Conservation (phyloP, 2,797 vertebrate genomes). For the Pipistrellus nathusii region DNA sequence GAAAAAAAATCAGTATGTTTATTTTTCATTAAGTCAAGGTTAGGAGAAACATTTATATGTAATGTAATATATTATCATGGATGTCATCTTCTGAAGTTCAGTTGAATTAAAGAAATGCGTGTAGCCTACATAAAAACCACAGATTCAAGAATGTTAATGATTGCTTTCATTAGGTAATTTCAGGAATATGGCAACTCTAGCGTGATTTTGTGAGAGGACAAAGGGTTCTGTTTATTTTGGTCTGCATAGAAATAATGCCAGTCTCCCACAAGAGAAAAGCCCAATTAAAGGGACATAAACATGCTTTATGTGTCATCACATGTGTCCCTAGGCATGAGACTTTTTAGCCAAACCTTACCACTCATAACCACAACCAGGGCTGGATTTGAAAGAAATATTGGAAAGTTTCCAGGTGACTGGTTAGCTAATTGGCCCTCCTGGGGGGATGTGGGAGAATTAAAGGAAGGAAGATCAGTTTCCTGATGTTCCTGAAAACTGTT, state of each 20-base stretch:
- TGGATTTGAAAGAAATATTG: conserved; percentile 51
- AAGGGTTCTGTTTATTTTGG: neutral
- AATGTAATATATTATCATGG: conserved; percentile 68
- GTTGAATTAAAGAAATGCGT: conserved; percentile 76
- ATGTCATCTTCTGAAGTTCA: conserved; percentile 70
- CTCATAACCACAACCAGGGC: neutral
- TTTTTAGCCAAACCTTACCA: conserved; percentile 14
- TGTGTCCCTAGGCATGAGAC: neutral
- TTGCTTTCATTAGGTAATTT: conserved; percentile 44
- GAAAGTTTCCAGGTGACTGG: conserved; percentile 57
- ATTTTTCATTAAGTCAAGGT: conserved; percentile 76
- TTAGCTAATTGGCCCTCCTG: conserved; percentile 54
- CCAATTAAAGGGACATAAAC: conserved; percentile 59
- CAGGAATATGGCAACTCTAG: neutral
- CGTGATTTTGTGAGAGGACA: neutral
- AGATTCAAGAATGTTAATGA: conserved; percentile 19
- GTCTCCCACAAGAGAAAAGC: neutral
- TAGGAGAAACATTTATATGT: conserved; percentile 72
- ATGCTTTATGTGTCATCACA: neutral
- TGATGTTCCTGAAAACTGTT: conserved; percentile 66
- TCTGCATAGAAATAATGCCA: conserved; percentile 40
- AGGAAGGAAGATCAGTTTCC: conserved; percentile 67
- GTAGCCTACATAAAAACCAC: conserved; percentile 52
- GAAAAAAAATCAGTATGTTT: conserved; percentile 74
- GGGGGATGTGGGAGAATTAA: conserved; percentile 31